These are phyloP conservation scores for Spodoptera exigua DNA, from an alignment of 2,888 invertebrate species.

Conservation along the genomic window DNA sequence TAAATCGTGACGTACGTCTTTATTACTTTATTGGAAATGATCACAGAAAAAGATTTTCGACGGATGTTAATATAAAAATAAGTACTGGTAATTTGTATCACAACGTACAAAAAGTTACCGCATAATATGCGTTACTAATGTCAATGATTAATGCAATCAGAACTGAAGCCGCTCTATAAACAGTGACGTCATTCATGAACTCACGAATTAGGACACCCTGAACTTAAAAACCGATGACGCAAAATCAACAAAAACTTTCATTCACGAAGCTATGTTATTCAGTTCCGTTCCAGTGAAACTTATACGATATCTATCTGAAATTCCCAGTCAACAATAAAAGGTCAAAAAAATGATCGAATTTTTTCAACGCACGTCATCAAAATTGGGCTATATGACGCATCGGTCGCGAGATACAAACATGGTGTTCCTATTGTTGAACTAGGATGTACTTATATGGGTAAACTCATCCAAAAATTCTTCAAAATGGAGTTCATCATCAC, in stretches of 20 bases:
- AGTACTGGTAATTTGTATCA: constrained; percentile 12
- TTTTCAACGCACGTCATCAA: constrained; percentile 53
- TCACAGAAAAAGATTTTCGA: constrained; percentile 13
- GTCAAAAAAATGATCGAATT: constrained; percentile 50
- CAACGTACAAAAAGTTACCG: constrained; percentile 13
- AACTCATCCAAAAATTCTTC: constrained; percentile 12
- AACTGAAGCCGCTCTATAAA: too few relatives aligned
- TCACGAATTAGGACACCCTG: constrained; percentile 18
- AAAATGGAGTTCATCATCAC: constrained; percentile 17
- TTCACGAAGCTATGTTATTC: constrained; percentile 56
- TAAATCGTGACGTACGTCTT: background rate
- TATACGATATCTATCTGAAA: constrained; percentile 57
- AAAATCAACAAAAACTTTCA: constrained; percentile 53
- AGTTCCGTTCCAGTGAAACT: constrained; percentile 64
- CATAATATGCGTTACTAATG: constrained; percentile 28
- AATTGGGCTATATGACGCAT: constrained; percentile 60
- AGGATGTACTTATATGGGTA: constrained; percentile 11
- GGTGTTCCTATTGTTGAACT: constrained; percentile 8
- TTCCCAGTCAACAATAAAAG: constrained; percentile 55
- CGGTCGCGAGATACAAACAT: constrained; percentile 41
- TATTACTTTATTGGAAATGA: constrained; percentile 5
- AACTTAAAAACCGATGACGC: constrained; percentile 55
- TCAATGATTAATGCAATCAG: constrained; percentile 15
- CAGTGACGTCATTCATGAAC: constrained; percentile 55
- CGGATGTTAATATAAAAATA: background rate